A percentile compares a stretch with the other conserved stretches of the same genome.
Conservation (phyloP, 2,888 invertebrate species). For the Lepidocyrtoides sp. region DNA sequence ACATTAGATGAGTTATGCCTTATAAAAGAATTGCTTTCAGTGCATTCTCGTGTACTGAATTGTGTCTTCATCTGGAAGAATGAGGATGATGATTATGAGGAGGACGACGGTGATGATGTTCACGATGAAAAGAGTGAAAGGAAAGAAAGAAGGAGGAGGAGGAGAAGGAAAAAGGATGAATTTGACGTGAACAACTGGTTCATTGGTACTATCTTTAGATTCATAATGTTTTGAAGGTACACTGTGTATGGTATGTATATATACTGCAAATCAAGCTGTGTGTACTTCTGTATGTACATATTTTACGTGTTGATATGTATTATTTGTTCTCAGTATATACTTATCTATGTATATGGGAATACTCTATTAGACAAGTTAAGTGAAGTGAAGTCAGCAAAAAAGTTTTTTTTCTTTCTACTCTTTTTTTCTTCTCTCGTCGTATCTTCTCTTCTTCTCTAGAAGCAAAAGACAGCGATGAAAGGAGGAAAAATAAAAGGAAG, state of each 20-base stretch:
- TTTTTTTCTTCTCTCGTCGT: neutral
- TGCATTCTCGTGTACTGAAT: slow-evolving; percentile 45
- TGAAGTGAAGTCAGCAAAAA: slow-evolving; percentile 63
- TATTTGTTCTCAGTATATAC: too few relatives aligned
- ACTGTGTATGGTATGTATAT: neutral
- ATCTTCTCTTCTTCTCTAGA: neutral
- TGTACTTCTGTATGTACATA: neutral
- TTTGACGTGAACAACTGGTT: slow-evolving; percentile 51
- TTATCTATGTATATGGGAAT: neutral
- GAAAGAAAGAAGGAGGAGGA: neutral
- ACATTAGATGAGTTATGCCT: neutral
- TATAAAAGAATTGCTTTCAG: slow-evolving; percentile 52
- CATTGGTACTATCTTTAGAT: neutral
- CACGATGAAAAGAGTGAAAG: slow-evolving; percentile 55
- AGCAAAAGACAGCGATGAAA: slow-evolving; percentile 52
- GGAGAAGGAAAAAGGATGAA: slow-evolving; percentile 27
- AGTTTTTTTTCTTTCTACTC: slow-evolving; percentile 58
- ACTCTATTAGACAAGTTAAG: slow-evolving; percentile 74
- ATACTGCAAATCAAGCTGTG: neutral
- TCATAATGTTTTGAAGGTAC: neutral
- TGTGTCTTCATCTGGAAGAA: slow-evolving; percentile 63
- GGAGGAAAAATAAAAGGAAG: slow-evolving; percentile 31
- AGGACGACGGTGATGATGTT: slow-evolving; percentile 43
- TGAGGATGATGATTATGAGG: slow-evolving; percentile 52
- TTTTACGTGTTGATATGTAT: neutral